Percentiles rank a stretch among this genome's conserved stretches.
Evolutionary conservation across 2,888 invertebrate species (phyloP).

Genomic region (Coecobrya sp.): DNA sequence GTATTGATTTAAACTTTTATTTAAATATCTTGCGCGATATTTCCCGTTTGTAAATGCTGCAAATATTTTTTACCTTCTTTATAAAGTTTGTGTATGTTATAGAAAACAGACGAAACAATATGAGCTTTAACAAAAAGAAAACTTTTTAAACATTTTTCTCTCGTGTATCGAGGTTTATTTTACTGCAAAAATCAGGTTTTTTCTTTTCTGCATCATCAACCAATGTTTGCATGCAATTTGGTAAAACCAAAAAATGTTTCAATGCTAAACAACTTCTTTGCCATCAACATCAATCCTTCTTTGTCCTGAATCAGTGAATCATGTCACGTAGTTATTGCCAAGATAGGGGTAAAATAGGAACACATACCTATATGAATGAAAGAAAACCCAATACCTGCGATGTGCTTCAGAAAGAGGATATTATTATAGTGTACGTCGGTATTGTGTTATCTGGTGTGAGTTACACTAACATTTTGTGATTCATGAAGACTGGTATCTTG

Average conservation of each 20-base stretch:
- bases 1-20: no score
- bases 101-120: conserved; percentile 14
- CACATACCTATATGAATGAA: not conserved
- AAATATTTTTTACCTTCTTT: no score
- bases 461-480: not conserved
- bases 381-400: not conserved
- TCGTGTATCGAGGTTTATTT: conserved; percentile 14
- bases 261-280: not conserved
- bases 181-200: conserved; percentile 34
- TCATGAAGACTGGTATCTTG: conserved; percentile 40
- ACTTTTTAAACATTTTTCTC: not conserved
- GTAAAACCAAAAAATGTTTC: not conserved
- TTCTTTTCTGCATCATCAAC: not conserved
- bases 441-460: not conserved
- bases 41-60: no score
- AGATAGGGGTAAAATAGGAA: conserved; percentile 27
- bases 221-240: not conserved
- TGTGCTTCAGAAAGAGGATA: not conserved
- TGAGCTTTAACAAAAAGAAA: not conserved
- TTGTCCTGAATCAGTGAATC: conserved; percentile 54
- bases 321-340: conserved; percentile 60
- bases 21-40: no score
- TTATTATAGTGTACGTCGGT: not conserved
- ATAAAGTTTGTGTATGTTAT: not conserved
- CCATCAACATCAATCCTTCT: not conserved